Evolutionary conservation across 2,797 vertebrate species (phyloP), one percentile per base, ranked within the genome.

Genomic region (Sebastes trivittatus): DNA sequence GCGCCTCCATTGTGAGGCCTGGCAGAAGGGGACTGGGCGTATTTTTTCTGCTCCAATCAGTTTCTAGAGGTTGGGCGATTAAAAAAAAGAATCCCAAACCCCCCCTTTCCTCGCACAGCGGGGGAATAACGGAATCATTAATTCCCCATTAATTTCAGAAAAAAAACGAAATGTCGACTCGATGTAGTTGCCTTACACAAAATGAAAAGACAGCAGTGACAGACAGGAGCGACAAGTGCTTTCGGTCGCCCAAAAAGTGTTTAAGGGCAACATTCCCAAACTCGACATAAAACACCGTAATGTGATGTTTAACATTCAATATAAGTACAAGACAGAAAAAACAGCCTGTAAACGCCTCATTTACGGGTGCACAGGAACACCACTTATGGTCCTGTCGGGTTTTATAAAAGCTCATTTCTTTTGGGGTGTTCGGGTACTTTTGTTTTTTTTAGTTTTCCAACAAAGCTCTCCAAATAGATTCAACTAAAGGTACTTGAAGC

Each of bases 81-180:
- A 91, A 93, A 92, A 93, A 67, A 94, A 92, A 91, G 81, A 92
- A 91, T 71, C 89, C 88, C 81, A 6, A 84, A n/a, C 49, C 80
- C 81, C 49, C 36, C 78, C 85, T 71, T 85, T 85, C 69, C 74
- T 76, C 11, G 72, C 91, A 93, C 92, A 94, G 92, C 90, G 46
- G 94, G 93, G 88, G 92, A 93, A 93, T 94, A 93, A 94, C 93
- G 81, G 92, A 94, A 93, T 94, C 91, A 93, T 93, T 95, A 93
- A 94, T 95, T 95, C 94, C 90, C 92, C 91, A 94, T 94, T 95
- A 94, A 94, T 94, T 94, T 93, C 88, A 60, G 80, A 54, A 78
- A 85, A 81, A 84, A 49, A 86, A 22, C 30, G 29, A 90, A 87
- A 91, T 84, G 86, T 92, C 81, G 78, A 84, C 86, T 89, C 25